Conservation (phyloP, 2,888 invertebrate species). For the Cactoblastis cactorum region DNA sequence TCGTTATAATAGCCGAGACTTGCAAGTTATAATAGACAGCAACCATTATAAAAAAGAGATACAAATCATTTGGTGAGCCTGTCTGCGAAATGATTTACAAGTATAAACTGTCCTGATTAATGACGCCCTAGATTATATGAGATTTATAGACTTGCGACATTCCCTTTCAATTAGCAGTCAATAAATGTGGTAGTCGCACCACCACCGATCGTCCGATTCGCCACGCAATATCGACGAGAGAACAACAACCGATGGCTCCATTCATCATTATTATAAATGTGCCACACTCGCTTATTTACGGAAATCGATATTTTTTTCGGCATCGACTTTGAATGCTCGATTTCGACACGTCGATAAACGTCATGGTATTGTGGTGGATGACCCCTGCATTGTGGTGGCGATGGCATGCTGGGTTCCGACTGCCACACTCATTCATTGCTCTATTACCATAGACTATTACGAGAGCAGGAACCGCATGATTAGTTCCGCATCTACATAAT, state of each 20-base stretch:
- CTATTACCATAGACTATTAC: slow-evolving; percentile 28
- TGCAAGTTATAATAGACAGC: too few relatives aligned
- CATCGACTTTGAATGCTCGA: slow-evolving; percentile 67
- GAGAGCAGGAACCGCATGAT: slow-evolving; percentile 52
- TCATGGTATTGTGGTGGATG: slow-evolving; percentile 68
- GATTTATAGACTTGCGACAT: slow-evolving; percentile 70
- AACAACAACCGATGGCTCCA: slow-evolving; percentile 65
- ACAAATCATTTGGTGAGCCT: slow-evolving; percentile 7
- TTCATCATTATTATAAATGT: slow-evolving; percentile 80
- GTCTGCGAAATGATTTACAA: slow-evolving; percentile 47
- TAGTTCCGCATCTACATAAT: slow-evolving; percentile 67
- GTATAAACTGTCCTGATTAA: slow-evolving; percentile 27
- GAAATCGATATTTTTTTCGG: slow-evolving; percentile 80
- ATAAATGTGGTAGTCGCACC: slow-evolving; percentile 55
- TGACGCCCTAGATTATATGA: slow-evolving; percentile 61
- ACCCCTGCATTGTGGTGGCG: slow-evolving; percentile 60
- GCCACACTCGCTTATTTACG: slow-evolving; percentile 79
- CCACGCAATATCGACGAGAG: slow-evolving; percentile 67
- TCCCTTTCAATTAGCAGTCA: slow-evolving; percentile 73
- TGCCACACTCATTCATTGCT: slow-evolving; percentile 35
- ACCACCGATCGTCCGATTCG: slow-evolving; percentile 66
- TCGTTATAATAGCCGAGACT: neutral
- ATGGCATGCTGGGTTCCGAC: slow-evolving; percentile 48
- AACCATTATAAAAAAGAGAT: neutral
- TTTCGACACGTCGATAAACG: slow-evolving; percentile 74